These are phyloP conservation scores for Piezodorus guildinii DNA, from an alignment of 1,140 invertebrate species.

Conservation along the genomic window DNA sequence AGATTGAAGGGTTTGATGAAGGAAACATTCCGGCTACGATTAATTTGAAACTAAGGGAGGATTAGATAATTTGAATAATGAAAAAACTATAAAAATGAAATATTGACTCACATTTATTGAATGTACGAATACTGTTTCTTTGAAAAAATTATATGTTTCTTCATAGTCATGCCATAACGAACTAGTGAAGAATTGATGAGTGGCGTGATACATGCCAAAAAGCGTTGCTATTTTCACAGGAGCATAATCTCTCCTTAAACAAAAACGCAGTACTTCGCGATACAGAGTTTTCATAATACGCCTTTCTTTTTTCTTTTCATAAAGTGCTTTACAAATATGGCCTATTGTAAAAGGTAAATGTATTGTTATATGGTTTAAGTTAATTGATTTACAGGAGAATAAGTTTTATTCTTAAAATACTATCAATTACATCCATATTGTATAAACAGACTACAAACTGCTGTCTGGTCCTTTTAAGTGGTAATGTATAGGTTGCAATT, in stretches of 20 bases:
- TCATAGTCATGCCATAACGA: neutral
- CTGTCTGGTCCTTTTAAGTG: too few relatives aligned
- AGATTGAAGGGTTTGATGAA: too few relatives aligned
- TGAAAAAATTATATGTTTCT: neutral
- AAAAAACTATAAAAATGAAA: too few relatives aligned
- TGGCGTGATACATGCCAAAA: neutral
- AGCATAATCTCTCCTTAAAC: neutral
- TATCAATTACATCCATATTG: too few relatives aligned
- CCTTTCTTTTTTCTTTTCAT: too few relatives aligned
- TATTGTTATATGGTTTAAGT: neutral
- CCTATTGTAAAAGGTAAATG: neutral
- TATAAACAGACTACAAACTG: too few relatives aligned
- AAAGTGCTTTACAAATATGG: neutral
- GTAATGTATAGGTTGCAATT: too few relatives aligned
- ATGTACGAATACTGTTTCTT: neutral
- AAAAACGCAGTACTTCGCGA: neutral
- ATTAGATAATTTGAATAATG: too few relatives aligned
- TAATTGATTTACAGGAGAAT: too few relatives aligned
- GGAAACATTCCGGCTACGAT: too few relatives aligned
- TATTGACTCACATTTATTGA: neutral
- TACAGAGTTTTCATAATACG: neutral
- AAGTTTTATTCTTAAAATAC: too few relatives aligned
- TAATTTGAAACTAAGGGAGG: too few relatives aligned
- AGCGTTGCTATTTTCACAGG: neutral
- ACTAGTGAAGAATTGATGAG: neutral